Conservation (phyloP, 2,113 vertebrate genomes). For the Oxygymnocypris stewartii region DNA sequence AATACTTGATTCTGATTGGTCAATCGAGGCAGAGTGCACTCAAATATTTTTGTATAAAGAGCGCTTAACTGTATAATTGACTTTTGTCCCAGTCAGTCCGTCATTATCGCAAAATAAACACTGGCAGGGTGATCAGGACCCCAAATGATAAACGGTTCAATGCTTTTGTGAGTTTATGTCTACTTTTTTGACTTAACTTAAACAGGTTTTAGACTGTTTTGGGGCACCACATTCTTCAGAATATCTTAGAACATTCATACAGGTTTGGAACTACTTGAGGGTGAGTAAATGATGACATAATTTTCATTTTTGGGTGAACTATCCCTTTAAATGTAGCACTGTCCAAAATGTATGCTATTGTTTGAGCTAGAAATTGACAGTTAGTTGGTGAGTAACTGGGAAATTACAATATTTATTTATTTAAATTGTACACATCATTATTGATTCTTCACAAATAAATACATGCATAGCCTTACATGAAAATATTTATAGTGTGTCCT, state of each 20-base stretch:
- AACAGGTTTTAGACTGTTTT: not conserved
- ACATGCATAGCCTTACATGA: not conserved
- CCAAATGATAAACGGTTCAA: not conserved
- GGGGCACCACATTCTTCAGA: too few species aligned
- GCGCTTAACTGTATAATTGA: slow-evolving; percentile 18
- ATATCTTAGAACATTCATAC: too few species aligned
- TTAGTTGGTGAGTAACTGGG: not conserved
- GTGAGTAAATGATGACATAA: too few species aligned
- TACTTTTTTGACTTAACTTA: not conserved
- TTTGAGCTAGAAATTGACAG: not conserved
- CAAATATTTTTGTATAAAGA: slow-evolving; percentile 20
- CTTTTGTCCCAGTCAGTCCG: slow-evolving; percentile 3
- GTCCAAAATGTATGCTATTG: not conserved
- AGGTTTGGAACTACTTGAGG: too few species aligned
- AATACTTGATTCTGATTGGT: slow-evolving; percentile 20
- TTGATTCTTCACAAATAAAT: not conserved
- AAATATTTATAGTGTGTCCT: not conserved
- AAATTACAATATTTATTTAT: not conserved
- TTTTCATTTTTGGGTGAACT: too few species aligned
- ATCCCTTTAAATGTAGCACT: not conserved
- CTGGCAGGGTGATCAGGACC: not conserved
- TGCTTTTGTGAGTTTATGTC: not conserved
- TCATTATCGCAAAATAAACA: not conserved
- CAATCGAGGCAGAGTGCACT: slow-evolving; percentile 12
- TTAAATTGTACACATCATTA: not conserved